A percentile compares a stretch with the other conserved stretches of the same genome.
Evolutionary conservation across 1,140 invertebrate species (phyloP).

Genomic region (Heliconius melpomene): DNA sequence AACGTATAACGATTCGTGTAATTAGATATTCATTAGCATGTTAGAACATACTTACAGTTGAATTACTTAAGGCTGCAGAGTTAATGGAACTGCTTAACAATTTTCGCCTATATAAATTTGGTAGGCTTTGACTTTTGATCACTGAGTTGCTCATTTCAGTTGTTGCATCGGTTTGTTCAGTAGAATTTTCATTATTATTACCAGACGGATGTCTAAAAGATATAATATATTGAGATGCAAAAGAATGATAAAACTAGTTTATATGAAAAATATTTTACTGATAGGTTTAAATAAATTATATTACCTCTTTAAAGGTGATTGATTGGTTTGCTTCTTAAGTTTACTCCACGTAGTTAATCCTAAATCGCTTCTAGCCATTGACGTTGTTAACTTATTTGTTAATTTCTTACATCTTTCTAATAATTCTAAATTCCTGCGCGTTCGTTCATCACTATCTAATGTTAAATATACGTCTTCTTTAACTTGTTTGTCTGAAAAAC

Average conservation of each 20-base stretch:
- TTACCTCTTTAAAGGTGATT: constrained; percentile 78
- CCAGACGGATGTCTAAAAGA: constrained; percentile 86
- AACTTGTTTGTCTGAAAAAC: constrained; percentile 75
- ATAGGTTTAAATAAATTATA: too few species aligned
- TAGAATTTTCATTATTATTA: constrained; percentile 85
- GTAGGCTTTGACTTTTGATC: constrained; percentile 88
- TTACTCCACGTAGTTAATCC: constrained; percentile 93
- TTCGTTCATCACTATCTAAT: constrained; percentile 79
- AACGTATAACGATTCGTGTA: not conserved
- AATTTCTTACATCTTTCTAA: constrained; percentile 79
- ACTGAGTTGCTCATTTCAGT: constrained; percentile 76
- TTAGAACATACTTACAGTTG: constrained; percentile 79
- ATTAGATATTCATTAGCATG: constrained; percentile 42
- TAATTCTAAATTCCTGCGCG: constrained; percentile 81
- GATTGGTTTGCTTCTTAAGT: constrained; percentile 84
- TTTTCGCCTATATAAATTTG: constrained; percentile 83
- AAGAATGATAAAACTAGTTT: not conserved
- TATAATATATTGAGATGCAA: not conserved
- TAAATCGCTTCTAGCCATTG: constrained; percentile 91
- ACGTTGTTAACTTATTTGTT: constrained; percentile 83
- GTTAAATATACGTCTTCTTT: constrained; percentile 68
- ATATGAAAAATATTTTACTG: not conserved
- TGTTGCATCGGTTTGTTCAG: constrained; percentile 65
- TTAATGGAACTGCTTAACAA: constrained; percentile 75
- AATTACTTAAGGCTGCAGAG: constrained; percentile 81